phyloP scores from a whole-genome alignment of 2,888 invertebrate species.

The Diplolepis rosae region DNA sequence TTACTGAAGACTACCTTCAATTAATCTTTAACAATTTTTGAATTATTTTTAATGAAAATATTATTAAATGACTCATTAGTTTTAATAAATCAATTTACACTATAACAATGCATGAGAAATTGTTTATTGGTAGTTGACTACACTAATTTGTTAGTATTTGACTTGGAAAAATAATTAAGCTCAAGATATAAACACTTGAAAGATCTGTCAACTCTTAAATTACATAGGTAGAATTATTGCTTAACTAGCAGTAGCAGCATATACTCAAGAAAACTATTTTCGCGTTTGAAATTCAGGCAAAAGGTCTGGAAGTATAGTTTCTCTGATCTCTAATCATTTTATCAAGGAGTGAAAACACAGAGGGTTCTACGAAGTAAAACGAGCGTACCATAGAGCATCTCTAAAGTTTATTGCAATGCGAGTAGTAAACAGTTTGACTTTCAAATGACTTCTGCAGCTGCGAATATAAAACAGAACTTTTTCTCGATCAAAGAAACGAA shows the following conservation, averaged over 20 bases:
- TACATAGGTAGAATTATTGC: background rate
- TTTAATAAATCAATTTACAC: no score
- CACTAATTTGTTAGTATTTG: no score
- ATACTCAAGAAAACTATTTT: background rate
- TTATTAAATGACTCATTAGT: no score
- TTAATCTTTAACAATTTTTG: no score
- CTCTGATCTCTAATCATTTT: conserved; percentile 24
- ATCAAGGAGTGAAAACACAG: conserved; percentile 15
- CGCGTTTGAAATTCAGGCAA: conserved; percentile 20
- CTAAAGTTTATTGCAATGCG: conserved; percentile 49
- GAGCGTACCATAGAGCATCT: conserved; percentile 38
- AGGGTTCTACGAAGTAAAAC: conserved; percentile 23
- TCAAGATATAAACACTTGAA: no score
- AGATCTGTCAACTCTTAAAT: background rate
- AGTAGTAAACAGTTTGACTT: conserved; percentile 60
- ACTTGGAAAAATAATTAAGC: no score
- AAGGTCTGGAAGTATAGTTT: background rate
- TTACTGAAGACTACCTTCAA: no score
- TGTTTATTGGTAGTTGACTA: no score
- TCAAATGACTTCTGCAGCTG: conserved; percentile 54
- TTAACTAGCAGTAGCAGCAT: background rate
- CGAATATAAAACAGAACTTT: conserved; percentile 59
- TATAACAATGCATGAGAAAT: no score
- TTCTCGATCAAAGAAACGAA: conserved; percentile 49
- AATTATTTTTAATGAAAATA: no score